Conservation (phyloP, 2,113 vertebrate genomes). For the Asarcornis scutulata region DNA sequence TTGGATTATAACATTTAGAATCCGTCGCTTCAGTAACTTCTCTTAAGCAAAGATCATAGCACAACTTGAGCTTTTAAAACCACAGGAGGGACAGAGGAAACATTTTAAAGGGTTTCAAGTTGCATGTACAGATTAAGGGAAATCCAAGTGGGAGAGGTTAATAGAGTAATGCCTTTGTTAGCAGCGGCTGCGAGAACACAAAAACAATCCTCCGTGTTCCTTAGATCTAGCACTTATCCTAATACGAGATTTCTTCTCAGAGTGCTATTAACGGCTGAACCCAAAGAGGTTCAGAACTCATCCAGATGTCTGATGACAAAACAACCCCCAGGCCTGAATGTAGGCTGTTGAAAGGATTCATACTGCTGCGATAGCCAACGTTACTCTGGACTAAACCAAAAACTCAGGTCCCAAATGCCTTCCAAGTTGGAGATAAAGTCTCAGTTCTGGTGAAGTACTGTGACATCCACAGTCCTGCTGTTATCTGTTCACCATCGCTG, state of each 20-base stretch:
- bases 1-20: conserved; percentile 27
- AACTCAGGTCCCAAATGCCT: not conserved
- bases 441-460: not conserved
- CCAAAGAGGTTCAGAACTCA: not conserved
- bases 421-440: not conserved
- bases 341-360: not conserved
- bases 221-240: not conserved
- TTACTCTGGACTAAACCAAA: not conserved
- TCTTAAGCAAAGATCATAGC: conserved; percentile 43
- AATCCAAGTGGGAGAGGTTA: conserved; percentile 13
- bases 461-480: not conserved
- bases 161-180: conserved; percentile 9
- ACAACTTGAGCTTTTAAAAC: conserved; percentile 12
- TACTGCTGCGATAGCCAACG: fast-evolving
- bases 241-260: not conserved
- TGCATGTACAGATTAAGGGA: not conserved
- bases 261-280: not conserved
- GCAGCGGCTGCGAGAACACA: not conserved
- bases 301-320: not conserved
- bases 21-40: not conserved
- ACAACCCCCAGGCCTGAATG: not conserved
- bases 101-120: not conserved
- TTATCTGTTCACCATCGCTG: fast-evolving
- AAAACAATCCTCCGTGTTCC: not conserved
- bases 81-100: not conserved